phyloP scores from a whole-genome alignment of 2,888 invertebrate species.

The Rhingia rostrata region DNA sequence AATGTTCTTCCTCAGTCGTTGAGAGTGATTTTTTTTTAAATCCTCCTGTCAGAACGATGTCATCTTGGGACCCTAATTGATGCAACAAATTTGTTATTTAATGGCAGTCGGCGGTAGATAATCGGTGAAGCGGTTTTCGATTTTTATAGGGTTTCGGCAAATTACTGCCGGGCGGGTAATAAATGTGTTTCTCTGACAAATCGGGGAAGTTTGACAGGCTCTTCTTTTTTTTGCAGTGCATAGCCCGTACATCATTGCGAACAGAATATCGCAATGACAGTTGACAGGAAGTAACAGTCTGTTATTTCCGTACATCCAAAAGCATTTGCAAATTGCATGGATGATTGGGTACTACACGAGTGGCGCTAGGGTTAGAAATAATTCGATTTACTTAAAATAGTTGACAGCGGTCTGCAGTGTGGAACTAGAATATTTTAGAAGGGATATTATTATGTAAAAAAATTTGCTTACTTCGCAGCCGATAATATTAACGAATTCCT shows the following conservation, averaged over 20 bases:
- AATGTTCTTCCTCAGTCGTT: slow-evolving; percentile 6
- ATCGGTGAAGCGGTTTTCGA: background rate
- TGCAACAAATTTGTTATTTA: slow-evolving; percentile 70
- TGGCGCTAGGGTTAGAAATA: no score
- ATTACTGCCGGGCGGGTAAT: background rate
- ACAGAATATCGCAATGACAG: no score
- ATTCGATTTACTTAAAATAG: no score
- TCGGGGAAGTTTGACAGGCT: background rate
- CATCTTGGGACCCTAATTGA: slow-evolving; percentile 65
- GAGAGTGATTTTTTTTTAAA: slow-evolving; percentile 38
- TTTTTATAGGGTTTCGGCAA: background rate
- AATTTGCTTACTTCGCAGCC: no score
- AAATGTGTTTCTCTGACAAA: background rate
- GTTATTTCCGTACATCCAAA: no score
- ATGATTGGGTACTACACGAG: no score
- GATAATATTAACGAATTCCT: no score
- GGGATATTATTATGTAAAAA: no score
- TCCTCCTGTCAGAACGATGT: slow-evolving; percentile 64
- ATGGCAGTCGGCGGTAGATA: slow-evolving; percentile 42
- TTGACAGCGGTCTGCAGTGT: no score
- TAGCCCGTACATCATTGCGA: background rate
- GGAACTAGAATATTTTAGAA: no score
- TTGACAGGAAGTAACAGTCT: no score
- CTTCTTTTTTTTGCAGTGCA: background rate
- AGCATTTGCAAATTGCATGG: no score